Evolutionary conservation across 2,113 vertebrate genomes (phyloP).

Genomic region (Fukomys damarensis): DNA sequence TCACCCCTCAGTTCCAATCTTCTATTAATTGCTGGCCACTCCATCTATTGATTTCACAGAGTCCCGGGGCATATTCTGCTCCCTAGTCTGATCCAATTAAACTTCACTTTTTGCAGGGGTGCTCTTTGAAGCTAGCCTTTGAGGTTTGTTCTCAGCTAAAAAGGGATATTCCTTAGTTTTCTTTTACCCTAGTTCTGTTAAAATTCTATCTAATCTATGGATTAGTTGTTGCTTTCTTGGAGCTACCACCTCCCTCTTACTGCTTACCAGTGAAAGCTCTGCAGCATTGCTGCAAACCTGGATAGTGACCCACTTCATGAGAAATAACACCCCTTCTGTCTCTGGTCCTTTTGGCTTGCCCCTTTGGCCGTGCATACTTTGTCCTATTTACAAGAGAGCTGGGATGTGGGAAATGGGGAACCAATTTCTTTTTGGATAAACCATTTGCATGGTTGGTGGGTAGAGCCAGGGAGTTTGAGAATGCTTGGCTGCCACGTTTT

Average conservation of each 20-base stretch:
- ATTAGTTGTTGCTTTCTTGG: not conserved
- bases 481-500: not conserved
- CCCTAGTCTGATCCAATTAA: constrained; percentile 30
- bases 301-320: not conserved
- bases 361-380: not conserved
- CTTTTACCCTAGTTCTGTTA: not conserved
- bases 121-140: constrained; percentile 45
- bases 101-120: not conserved
- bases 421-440: not conserved
- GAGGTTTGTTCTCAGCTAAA: not conserved
- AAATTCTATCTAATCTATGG: not conserved
- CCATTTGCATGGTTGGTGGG: not conserved
- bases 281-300: not conserved
- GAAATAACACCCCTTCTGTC: not conserved
- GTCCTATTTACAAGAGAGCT: not conserved
- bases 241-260: not conserved
- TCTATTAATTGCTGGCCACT: constrained; percentile 23
- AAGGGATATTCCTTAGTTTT: not conserved
- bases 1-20: not conserved
- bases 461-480: not conserved
- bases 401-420: not conserved
- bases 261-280: not conserved
- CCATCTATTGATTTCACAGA: constrained; percentile 52
- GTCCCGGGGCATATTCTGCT: not conserved
- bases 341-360: not conserved